Percentiles rank a stretch among this genome's conserved stretches.
Conservation (phyloP, 2,113 vertebrate genomes). For the Mesembrinibis cayennensis region DNA sequence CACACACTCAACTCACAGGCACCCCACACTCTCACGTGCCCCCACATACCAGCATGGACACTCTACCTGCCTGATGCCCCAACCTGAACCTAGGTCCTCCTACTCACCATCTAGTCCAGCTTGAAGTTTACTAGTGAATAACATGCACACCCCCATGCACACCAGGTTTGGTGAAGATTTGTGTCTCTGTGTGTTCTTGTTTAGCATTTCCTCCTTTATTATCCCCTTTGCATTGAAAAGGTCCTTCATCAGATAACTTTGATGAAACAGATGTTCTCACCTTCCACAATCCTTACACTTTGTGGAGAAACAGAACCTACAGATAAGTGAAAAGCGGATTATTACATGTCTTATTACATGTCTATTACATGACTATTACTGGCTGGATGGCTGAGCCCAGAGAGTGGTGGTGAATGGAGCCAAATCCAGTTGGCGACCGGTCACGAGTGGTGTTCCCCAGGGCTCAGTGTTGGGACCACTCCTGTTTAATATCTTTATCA, state of each 20-base stretch:
- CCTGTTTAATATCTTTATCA: too few relatives aligned
- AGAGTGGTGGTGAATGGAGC: too few relatives aligned
- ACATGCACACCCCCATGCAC: rapidly evolving
- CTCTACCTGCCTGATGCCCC: not conserved
- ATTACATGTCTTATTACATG: not conserved
- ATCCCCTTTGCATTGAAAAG: not conserved
- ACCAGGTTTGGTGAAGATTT: not conserved
- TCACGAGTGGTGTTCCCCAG: too few relatives aligned
- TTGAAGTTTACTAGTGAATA: not conserved
- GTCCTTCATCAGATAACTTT: not conserved
- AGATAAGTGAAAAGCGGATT: not conserved
- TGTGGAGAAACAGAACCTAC: not conserved
- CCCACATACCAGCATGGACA: not conserved
- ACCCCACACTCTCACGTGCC: rapidly evolving
- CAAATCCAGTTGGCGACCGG: too few relatives aligned
- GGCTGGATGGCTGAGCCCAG: too few relatives aligned
- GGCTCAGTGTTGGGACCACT: too few relatives aligned
- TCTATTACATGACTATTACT: too few relatives aligned
- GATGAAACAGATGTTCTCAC: not conserved
- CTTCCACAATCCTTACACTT: not conserved
- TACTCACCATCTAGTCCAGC: not conserved
- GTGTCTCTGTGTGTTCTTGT: not conserved
- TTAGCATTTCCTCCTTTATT: not conserved
- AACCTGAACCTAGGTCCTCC: not conserved
- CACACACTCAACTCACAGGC: not conserved